Conservation (phyloP, 1,140 invertebrate species). For the Bombus confusus region DNA sequence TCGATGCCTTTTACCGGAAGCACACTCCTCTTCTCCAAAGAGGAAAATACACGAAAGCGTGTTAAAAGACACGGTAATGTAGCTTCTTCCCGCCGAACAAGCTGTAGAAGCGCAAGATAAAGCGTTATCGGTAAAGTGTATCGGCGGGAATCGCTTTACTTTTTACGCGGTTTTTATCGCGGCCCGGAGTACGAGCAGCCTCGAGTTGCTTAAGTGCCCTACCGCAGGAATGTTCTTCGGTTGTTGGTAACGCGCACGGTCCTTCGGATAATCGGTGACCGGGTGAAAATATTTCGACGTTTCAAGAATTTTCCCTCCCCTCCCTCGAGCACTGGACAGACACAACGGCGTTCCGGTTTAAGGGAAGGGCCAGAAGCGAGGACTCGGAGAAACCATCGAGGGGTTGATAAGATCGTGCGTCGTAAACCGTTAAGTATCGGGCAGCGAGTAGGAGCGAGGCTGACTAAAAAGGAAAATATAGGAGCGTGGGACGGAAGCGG, state of each 20-base stretch:
- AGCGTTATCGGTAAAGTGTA: conserved; percentile 7
- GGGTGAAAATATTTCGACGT: conserved; percentile 33
- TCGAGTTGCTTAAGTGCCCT: conserved; percentile 12
- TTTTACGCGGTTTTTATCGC: conserved; percentile 52
- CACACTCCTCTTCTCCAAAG: background rate
- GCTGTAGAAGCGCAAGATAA: background rate
- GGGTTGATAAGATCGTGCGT: conserved; percentile 71
- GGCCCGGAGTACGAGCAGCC: background rate
- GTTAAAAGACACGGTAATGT: background rate
- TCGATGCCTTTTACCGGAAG: background rate
- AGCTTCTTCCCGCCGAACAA: background rate
- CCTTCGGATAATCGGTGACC: conserved; percentile 33
- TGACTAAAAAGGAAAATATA: conserved; percentile 62
- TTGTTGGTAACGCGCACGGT: background rate
- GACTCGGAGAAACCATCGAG: conserved; percentile 48
- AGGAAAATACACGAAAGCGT: background rate
- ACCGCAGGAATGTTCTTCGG: conserved; percentile 21
- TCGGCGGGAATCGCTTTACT: conserved; percentile 20
- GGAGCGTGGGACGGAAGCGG: conserved; percentile 78
- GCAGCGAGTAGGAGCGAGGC: conserved; percentile 54
- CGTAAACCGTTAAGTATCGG: conserved; percentile 79
- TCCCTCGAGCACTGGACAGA: no score
- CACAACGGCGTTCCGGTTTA: background rate
- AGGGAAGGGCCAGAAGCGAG: conserved; percentile 1
- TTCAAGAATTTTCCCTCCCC: conserved; percentile 10